Base-by-base conservation (phyloP, 2,888 invertebrate genomes). In the Caenorhabditis sulstoni region DNA sequence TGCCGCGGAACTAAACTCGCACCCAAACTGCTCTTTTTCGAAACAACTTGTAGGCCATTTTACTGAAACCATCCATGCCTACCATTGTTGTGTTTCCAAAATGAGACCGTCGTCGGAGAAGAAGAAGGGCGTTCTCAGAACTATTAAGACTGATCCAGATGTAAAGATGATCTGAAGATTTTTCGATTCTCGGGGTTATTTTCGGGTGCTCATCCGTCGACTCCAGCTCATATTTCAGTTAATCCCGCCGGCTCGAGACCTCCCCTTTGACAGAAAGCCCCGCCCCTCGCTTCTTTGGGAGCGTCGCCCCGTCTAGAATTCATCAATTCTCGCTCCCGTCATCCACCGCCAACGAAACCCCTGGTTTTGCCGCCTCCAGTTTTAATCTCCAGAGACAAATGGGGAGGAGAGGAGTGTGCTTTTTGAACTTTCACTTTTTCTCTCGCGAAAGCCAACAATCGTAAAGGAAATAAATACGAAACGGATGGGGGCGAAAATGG, bases 351-450 rank as follows among this genome's bases (percentile, higher is more conserved):
- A 29, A 29, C 29, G 29, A 29, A 29, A 29, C 29, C 49, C 49
- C 12, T n/a, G 52, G 52, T n/a, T 52, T 52, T 23, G 23, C 23
- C 29, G 11, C 7, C 29, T 9, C 52, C 52, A 29, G 52, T 52
- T 52, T 52, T 52, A 52, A 52, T 52, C 52, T 52, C 52, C 52
- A 29, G 52, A 52, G 52, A 52, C 52, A 22, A 18, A 44, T 14
- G n/a, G 44, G 5, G 11, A 39, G 39, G 8, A 7, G 11, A 39
- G 3, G 44, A n/a, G 7, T 18, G 45, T 49, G 49, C 49, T 49
- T 22, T 22, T 49, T 49, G 49, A 49, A 49, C 49, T 49, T 47
- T 47, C 49, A 29, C 29, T 29, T 29, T 29, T 29, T 29, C 29
- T 29, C 29, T 29, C 29, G 7, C 11, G 14, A 49, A 49, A 49